Percentiles rank a stretch among this genome's conserved stretches.
These are phyloP conservation scores for Enoplosus armatus DNA, from an alignment of 2,797 vertebrate species.

Conservation along the genomic window DNA sequence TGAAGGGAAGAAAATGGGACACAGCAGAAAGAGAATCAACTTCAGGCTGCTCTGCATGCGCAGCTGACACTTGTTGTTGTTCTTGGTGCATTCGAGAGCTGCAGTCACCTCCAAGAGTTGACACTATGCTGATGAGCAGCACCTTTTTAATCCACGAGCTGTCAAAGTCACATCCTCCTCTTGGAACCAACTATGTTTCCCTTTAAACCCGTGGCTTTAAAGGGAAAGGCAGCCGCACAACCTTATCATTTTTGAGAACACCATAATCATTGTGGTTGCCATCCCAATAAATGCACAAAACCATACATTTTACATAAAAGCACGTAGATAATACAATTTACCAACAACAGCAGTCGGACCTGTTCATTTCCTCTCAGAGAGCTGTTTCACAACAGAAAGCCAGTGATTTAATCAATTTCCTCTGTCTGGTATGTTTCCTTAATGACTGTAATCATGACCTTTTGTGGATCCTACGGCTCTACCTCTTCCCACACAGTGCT, in stretches of 20 bases:
- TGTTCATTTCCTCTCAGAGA: slow-evolving; percentile 35
- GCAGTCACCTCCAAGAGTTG: neutral
- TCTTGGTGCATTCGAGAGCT: slow-evolving; percentile 37
- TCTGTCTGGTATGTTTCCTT: slow-evolving; percentile 53
- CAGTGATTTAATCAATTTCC: slow-evolving; percentile 50
- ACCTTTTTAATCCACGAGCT: neutral
- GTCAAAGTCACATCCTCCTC: neutral
- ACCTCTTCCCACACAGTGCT: slow-evolving; percentile 40
- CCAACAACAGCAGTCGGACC: slow-evolving; percentile 4
- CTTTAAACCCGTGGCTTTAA: neutral
- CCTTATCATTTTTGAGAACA: neutral
- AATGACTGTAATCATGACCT: slow-evolving; percentile 72
- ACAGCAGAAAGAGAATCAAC: neutral
- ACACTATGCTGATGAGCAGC: neutral
- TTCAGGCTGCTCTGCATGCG: slow-evolving; percentile 16
- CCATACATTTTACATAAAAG: neutral
- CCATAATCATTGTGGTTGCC: neutral
- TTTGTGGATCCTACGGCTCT: slow-evolving; percentile 55
- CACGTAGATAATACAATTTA: slow-evolving; percentile 4
- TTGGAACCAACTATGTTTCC: neutral
- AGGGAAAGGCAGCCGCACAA: neutral
- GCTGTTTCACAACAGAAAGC: slow-evolving; percentile 31
- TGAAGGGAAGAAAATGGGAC: slow-evolving; percentile 29
- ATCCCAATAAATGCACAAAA: neutral
- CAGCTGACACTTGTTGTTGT: slow-evolving; percentile 22